Evolutionary conservation across 2,888 invertebrate species (phyloP), one percentile per base, ranked within the genome.

Genomic region (Therioaphis trifolii): DNA sequence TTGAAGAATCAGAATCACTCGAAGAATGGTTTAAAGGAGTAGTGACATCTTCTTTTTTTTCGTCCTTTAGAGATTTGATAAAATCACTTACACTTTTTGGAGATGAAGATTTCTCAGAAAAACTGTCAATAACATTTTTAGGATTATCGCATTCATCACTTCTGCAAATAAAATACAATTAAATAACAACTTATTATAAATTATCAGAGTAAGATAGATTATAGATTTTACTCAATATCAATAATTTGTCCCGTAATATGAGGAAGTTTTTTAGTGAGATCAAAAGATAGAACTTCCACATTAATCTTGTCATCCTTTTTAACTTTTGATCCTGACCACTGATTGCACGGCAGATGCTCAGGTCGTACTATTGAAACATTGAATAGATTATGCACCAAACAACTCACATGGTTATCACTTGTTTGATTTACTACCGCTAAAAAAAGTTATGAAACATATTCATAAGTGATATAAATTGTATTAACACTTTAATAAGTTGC

Each of bases 251-350:
- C 80, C 7, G 80, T 82, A 35, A 82, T 82, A 72, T 82, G 80
- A 61, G 80, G 80, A 61, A 82, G 72, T 82, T 72, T 82, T 35
- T 82, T 82, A 9, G 80, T 72, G 18, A 61, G 71, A 82, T 82
- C 80, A 49, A 82, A 82, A 24, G 80, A 82, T 69, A 82, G 24
- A 72, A 82, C 61, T 72, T 35, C 61, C 7, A 82, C 72, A 35
- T 82, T 29, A 35, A 82, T 82, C 0, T 35, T 82, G 7, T 82
- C 80, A 9, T 82, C 35, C 21, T 82, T 82, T 35, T 82, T 72
- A 35, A 82, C 21, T 72, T 82, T 82, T 35, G 61, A 72, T 21
- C 80, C 80, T 63, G 69, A 11, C 80, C 80, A 82, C 4, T 63
- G 15, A 5, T 61, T 15, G 2, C 11, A 82, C 9, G 80, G 46